Percentiles rank a stretch among this genome's conserved stretches.
These are phyloP conservation scores for Trachelus troglodyta DNA, from an alignment of 2,888 invertebrate genomes.

Conservation along the genomic window DNA sequence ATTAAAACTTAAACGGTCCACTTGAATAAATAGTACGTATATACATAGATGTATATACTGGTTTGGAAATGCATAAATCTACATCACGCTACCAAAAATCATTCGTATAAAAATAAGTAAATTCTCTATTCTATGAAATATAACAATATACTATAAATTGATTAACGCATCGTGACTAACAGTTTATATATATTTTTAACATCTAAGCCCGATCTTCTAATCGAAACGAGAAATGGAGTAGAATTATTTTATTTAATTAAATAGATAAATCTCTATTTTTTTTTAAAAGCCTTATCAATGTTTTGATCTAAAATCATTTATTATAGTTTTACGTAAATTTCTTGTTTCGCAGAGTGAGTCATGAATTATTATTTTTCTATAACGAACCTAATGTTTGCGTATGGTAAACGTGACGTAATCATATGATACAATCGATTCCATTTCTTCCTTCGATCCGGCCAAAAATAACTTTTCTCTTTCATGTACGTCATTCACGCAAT, in stretches of 20 bases:
- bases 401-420: not conserved
- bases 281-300: not conserved
- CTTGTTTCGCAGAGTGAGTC: not conserved
- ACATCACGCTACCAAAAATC: slow-evolving; percentile 16
- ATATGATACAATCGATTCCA: not conserved
- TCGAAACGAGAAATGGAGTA: not conserved
- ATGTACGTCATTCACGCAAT: not conserved
- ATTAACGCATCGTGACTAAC: not conserved
- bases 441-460: not conserved
- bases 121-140: slow-evolving; percentile 45
- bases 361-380: not conserved
- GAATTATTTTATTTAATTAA: not conserved
- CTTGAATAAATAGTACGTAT: not conserved
- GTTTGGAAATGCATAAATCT: not conserved
- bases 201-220: not conserved
- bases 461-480: not conserved
- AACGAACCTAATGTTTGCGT: not conserved
- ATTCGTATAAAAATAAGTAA: slow-evolving; percentile 55
- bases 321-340: not conserved
- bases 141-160: slow-evolving; percentile 29
- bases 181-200: slow-evolving; percentile 1
- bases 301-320: not conserved
- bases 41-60: not conserved
- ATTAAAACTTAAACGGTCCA: not conserved
- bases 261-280: not conserved